These are phyloP conservation scores for Podilymbus podiceps DNA, from an alignment of 2,113 vertebrate genomes.

Conservation along the genomic window DNA sequence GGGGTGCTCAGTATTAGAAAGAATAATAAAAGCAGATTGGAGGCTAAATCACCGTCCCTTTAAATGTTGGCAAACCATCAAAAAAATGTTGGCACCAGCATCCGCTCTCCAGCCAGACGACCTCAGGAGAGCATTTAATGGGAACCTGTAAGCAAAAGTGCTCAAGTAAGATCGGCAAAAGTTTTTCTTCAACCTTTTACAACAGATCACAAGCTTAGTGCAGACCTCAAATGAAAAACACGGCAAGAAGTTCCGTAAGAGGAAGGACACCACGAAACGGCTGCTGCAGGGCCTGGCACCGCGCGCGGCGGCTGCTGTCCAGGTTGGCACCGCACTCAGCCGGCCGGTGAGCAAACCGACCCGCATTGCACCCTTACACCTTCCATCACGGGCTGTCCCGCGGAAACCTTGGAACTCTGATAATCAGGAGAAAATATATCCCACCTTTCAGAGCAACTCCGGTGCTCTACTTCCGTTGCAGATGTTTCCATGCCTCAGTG, in stretches of 20 bases:
- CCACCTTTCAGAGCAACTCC: neutral
- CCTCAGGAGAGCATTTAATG: neutral
- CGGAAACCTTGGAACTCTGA: neutral
- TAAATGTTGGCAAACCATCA: no score
- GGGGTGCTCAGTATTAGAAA: neutral
- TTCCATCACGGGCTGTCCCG: fast-evolving
- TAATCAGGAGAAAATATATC: neutral
- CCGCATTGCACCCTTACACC: neutral
- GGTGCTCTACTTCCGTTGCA: neutral
- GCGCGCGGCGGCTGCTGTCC: fast-evolving
- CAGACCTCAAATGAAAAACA: neutral
- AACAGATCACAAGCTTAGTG: fast-evolving
- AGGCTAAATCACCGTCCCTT: neutral
- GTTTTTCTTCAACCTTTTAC: neutral
- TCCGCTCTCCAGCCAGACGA: neutral
- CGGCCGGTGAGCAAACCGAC: neutral
- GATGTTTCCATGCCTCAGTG: neutral
- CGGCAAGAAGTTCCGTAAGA: neutral
- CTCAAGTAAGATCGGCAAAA: neutral
- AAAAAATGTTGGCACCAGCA: neutral
- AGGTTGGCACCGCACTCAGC: fast-evolving
- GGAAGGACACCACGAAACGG: fast-evolving
- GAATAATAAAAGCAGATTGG: neutral
- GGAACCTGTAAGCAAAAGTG: neutral
- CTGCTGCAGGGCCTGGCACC: neutral